Evolutionary conservation across 2,113 vertebrate genomes (phyloP), one percentile per base, ranked within the genome.

Genomic region (Amblyornis subalaris): DNA sequence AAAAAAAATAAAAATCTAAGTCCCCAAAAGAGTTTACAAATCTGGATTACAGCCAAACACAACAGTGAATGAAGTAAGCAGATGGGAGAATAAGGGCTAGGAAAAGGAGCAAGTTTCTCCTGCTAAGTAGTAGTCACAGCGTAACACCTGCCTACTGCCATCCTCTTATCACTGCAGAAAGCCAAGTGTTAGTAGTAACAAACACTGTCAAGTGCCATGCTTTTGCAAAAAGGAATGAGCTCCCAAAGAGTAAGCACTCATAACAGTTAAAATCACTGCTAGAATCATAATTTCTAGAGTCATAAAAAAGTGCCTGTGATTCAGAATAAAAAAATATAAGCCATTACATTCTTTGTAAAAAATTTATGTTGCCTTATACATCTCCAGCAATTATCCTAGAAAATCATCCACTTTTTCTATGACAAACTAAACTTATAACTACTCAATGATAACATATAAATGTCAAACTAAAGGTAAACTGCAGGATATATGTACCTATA

Each of bases 61-160:
- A 91, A 96, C 89, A 94, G 82, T 57, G 90, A 95, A 45, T 69
- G 78, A 93, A 96, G 85, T 58, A 93, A 95, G 92, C 95, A 97
- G 92, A 96, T 96, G 95, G 96, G 78, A 91, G 64, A 79, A 61
- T 47, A 88, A 94, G 91, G 93, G 69, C 91, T 93, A 48, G 85
- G 88, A 90, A 25, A 81, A 81, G 93, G 88, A 95, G 92, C 78
- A 96, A 97, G 91, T 60, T 95, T 96, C 89, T 93, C 82, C 72
- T 95, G 88, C 72, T 92, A 94, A 94, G 93, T 35, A 60, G 91
- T 74, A 95, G 69, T 95, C 82, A 78, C 90, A 96, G 92, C 1
- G 6, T 97, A 96, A 96, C 96, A 97, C 95, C 95, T 96, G 85
- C 96, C 95, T 88, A 94, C 96, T 95, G 38, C 62, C 12, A 31